Percentiles rank a stretch among this genome's conserved stretches.
phyloP scores from a whole-genome alignment of 1,140 invertebrate genomes.

The Campoletis sonorensis region DNA sequence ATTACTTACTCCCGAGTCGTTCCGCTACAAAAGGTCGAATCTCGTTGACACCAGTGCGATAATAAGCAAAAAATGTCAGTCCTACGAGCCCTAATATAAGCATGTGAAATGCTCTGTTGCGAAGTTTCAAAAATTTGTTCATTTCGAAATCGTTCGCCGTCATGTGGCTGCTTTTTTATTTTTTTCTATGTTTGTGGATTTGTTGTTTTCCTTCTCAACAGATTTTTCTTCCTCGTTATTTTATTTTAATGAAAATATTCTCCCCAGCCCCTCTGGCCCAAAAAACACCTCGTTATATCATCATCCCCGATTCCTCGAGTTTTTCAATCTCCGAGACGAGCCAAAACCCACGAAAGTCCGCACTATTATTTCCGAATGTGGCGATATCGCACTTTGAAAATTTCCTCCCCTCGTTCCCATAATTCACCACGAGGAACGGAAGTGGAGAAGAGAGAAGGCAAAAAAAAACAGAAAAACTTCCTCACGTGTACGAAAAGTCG shows the following conservation, averaged over 20 bases:
- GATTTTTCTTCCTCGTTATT: too few species aligned
- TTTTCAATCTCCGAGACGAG: not conserved
- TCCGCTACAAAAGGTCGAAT: slow-evolving; percentile 58
- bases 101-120: slow-evolving; percentile 68
- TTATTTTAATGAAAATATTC: too few species aligned
- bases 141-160: slow-evolving; percentile 55
- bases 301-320: slow-evolving; percentile 23
- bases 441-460: too few species aligned
- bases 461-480: not conserved
- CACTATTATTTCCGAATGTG: not conserved
- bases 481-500: too few species aligned
- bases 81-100: slow-evolving; percentile 68
- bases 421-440: not conserved
- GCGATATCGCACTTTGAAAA: not conserved
- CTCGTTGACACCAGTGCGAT: slow-evolving; percentile 69
- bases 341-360: not conserved
- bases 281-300: not conserved
- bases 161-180: not conserved
- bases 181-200: too few species aligned
- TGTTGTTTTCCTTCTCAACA: too few species aligned
- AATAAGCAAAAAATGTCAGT: slow-evolving; percentile 72
- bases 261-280: not conserved
- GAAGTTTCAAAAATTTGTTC: slow-evolving; percentile 69
- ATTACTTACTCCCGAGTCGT: slow-evolving; percentile 66
- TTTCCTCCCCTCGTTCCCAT: not conserved